A percentile compares a stretch with the other conserved stretches of the same genome.
Evolutionary conservation across 2,888 invertebrate genomes (phyloP).

Genomic region (Hypena proboscidalis): DNA sequence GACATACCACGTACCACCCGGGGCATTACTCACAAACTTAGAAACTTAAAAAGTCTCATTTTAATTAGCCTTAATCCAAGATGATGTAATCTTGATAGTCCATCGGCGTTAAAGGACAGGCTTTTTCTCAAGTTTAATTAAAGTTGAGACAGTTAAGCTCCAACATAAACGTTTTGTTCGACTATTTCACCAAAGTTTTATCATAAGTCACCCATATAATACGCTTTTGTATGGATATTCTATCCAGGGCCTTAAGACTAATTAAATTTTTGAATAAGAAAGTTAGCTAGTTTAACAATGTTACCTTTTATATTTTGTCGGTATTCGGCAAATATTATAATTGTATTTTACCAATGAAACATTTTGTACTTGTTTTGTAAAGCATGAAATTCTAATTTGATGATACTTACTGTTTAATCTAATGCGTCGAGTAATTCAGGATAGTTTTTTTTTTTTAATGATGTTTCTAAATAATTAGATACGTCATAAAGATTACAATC

Average conservation of each 20-base stretch:
- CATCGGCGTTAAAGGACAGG: slow-evolving; percentile 37
- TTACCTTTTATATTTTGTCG: too few species aligned
- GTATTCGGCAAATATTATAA: too few species aligned
- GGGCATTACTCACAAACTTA: not conserved
- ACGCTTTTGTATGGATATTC: slow-evolving; percentile 13
- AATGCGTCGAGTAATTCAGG: too few species aligned
- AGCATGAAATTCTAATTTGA: too few species aligned
- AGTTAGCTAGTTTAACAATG: slow-evolving; percentile 11
- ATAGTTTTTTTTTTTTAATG: too few species aligned
- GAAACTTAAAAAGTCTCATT: slow-evolving; percentile 16
- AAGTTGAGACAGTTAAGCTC: slow-evolving; percentile 51
- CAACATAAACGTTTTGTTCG: slow-evolving; percentile 42
- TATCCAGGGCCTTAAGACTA: slow-evolving; percentile 13
- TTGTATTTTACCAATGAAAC: too few species aligned
- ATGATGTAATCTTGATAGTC: slow-evolving; percentile 42
- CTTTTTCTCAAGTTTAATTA: slow-evolving; percentile 57
- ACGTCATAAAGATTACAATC: too few species aligned
- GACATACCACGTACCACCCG: too few species aligned
- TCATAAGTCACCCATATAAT: slow-evolving; percentile 41
- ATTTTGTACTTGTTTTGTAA: too few species aligned
- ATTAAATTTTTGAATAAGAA: slow-evolving; percentile 16
- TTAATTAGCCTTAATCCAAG: slow-evolving; percentile 37
- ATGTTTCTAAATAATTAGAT: too few species aligned
- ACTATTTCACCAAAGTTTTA: slow-evolving; percentile 39
- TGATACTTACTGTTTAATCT: too few species aligned